Evolutionary conservation across 2,888 invertebrate genomes (phyloP), one percentile per base, ranked within the genome.

Genomic region (Noctua comes): DNA sequence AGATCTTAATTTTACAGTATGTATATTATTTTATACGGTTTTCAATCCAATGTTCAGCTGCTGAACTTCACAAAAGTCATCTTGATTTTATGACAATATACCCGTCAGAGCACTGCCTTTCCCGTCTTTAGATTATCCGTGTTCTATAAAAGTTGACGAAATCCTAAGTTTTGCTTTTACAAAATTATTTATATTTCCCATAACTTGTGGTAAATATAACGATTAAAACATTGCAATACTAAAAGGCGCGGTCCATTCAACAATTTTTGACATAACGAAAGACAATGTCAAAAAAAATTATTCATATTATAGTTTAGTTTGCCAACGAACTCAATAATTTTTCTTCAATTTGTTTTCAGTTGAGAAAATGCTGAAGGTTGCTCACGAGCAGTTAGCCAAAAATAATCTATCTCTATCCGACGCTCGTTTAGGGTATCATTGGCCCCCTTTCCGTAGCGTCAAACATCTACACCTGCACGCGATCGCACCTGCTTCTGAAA

Each of bases 381-480:
- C 97, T 0, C 95, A 96, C 69, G 93, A 95, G 2, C 89, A 97
- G 40, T 88, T 98, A 2, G 82, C 89, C 1, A 95, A 97, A n/a
- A 95, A 97, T 83, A 97, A 97, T n/a, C 93, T 97, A 0, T 88
- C 94, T 1, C 69, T 93, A 0, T 91, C 94, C 1, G 97, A 97
- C 77, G 95, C 97, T 0, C 88, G 96, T 36, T 93, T 95, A 66
- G 99, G 99, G 0, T 99, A 99, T 92, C 99, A 99, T 93, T 98
- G 98, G 98, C 99, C 99, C 0, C 99, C 99, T 0, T 99, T 99
- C 94, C 97, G 98, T 79, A 98, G 98, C 1, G 97, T 99, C 0
- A 94, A 96, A 69, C 99, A 99, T 94, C 95, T 99, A 11, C 99
- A 99, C 93, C 95, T 99, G 77, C 99, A 99, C 90, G 97, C 98